Percentiles rank a stretch among this genome's conserved stretches.
Conservation (phyloP, 2,888 invertebrate species). For the Drosophila peninsularis region DNA sequence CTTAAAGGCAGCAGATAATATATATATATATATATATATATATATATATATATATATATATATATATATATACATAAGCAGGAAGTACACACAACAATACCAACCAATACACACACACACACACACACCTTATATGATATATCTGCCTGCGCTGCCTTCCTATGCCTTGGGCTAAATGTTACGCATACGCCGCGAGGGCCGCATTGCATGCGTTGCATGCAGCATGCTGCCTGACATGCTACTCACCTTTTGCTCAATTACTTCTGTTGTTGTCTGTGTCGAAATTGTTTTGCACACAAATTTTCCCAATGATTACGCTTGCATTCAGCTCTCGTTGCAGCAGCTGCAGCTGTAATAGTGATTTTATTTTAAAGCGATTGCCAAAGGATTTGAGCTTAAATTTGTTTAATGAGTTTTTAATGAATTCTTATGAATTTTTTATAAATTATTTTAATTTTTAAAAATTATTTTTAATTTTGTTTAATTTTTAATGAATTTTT, state of each 20-base stretch:
- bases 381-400: conserved; percentile 12
- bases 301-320: conserved; percentile 79
- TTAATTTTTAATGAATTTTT: neutral
- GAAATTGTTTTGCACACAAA: conserved; percentile 69
- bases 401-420: too few species aligned
- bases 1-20: neutral
- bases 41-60: neutral
- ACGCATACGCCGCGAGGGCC: conserved; percentile 60
- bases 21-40: neutral
- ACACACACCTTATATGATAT: conserved; percentile 31
- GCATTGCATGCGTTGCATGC: conserved; percentile 18
- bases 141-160: conserved; percentile 24
- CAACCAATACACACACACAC: neutral
- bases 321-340: conserved; percentile 47
- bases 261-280: conserved; percentile 67
- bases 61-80: conserved; percentile 11
- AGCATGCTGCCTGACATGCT: conserved; percentile 46
- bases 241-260: conserved; percentile 80
- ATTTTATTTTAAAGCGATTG: conserved; percentile 65
- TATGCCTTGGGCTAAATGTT: conserved; percentile 49
- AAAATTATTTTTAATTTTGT: neutral
- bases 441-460: neutral
- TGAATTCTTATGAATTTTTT: too few species aligned
- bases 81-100: conserved; percentile 42
- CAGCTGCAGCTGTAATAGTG: conserved; percentile 64